Evolutionary conservation across 2,888 invertebrate genomes (phyloP).

Genomic region (Chloromyia formosa): DNA sequence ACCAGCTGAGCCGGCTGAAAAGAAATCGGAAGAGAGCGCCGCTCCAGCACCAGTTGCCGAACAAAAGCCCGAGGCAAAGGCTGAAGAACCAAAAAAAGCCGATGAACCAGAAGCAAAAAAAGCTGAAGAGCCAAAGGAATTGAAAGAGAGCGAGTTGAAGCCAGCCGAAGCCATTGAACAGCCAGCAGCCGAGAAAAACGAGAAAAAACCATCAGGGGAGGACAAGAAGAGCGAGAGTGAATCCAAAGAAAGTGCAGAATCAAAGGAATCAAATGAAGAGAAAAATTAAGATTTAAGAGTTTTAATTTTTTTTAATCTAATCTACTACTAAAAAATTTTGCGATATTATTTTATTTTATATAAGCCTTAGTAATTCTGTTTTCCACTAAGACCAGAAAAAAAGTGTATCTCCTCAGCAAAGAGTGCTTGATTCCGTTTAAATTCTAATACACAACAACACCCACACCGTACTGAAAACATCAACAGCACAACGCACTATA

Average conservation of each 20-base stretch:
- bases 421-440: conserved; percentile 4
- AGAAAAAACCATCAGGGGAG: conserved; percentile 50
- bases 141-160: conserved; percentile 54
- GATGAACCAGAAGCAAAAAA: conserved; percentile 52
- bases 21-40: conserved; percentile 52
- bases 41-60: conserved; percentile 63
- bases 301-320: conserved; percentile 13
- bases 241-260: conserved; percentile 59
- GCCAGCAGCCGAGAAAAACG: conserved; percentile 34
- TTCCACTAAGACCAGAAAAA: conserved; percentile 43
- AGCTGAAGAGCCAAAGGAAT: conserved; percentile 55
- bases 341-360: conserved; percentile 40
- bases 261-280: conserved; percentile 53
- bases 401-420: conserved; percentile 4
- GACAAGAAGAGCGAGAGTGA: conserved; percentile 52
- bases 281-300: conserved; percentile 41
- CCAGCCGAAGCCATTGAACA: conserved; percentile 42
- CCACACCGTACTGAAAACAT: conserved; percentile 1
- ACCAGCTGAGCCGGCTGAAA: conserved; percentile 54
- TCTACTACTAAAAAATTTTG: conserved; percentile 36
- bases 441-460: background rate
- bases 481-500: background rate
- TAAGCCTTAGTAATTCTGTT: conserved; percentile 48
- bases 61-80: conserved; percentile 49
- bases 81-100: conserved; percentile 52